Evolutionary conservation across 2,888 invertebrate species (phyloP).

Genomic region (Trimorus sp.): DNA sequence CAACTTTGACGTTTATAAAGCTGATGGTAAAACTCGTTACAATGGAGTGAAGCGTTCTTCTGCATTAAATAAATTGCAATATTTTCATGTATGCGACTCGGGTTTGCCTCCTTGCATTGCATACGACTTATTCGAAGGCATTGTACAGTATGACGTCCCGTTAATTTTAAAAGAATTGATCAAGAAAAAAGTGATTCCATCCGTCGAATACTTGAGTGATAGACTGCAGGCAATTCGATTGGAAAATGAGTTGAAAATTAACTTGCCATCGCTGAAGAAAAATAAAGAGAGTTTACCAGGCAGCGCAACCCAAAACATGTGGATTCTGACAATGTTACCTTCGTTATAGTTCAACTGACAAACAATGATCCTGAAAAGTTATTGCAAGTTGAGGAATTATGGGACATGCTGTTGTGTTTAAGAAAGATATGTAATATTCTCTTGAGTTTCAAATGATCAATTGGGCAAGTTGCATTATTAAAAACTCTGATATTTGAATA

Average conservation of each 20-base stretch:
- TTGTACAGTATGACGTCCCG: slow-evolving; percentile 15
- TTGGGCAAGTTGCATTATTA: slow-evolving; percentile 37
- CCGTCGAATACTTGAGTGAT: no score
- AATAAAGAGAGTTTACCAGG: neutral
- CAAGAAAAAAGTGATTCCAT: no score
- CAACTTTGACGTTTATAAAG: slow-evolving; percentile 5
- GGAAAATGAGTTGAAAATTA: no score
- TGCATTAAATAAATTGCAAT: slow-evolving; percentile 67
- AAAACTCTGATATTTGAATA: slow-evolving; percentile 41
- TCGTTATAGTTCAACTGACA: slow-evolving; percentile 10
- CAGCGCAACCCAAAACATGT: slow-evolving; percentile 6
- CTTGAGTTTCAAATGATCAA: slow-evolving; percentile 49
- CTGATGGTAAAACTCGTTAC: slow-evolving; percentile 14
- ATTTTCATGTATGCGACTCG: slow-evolving; percentile 68
- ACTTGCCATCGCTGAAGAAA: neutral
- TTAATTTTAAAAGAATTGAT: neutral
- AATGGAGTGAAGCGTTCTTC: slow-evolving; percentile 70
- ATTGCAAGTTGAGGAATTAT: neutral
- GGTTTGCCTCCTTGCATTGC: slow-evolving; percentile 69
- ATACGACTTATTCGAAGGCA: slow-evolving; percentile 10
- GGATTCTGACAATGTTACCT: slow-evolving; percentile 3
- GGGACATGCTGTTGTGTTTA: slow-evolving; percentile 1
- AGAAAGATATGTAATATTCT: slow-evolving; percentile 51
- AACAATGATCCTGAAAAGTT: no score
- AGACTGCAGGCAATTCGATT: no score